Percentiles rank a stretch among this genome's conserved stretches.
These are phyloP conservation scores for Petrocephalus microphthalmus DNA, from an alignment of 2,113 vertebrate genomes.

Conservation along the genomic window DNA sequence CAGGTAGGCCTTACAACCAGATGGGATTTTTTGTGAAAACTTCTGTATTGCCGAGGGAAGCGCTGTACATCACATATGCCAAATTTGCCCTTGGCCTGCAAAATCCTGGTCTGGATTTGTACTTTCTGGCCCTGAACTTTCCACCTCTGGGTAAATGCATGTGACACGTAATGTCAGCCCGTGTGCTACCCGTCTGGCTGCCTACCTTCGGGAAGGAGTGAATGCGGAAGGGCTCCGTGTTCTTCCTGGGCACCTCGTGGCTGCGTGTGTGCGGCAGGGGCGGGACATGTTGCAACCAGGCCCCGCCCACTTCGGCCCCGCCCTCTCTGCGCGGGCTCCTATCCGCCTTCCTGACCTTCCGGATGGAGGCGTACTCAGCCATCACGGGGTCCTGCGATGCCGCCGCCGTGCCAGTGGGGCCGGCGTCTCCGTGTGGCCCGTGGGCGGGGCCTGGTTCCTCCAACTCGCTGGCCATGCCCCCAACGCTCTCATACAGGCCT, in stretches of 20 bases:
- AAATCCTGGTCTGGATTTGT: too few relatives aligned
- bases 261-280: neutral
- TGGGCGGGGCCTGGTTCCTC: constrained; percentile 38
- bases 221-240: constrained; percentile 18
- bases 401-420: neutral
- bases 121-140: too few relatives aligned
- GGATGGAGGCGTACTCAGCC: constrained; percentile 27
- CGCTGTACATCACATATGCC: neutral
- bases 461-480: constrained; percentile 32
- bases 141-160: neutral
- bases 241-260: neutral
- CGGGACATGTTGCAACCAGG: neutral
- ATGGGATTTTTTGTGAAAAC: neutral
- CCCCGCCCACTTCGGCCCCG: constrained; percentile 30
- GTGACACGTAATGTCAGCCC: neutral
- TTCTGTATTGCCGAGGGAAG: neutral
- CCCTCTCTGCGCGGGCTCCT: neutral
- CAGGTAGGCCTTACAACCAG: neutral
- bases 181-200: too few relatives aligned
- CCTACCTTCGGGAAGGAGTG: constrained; percentile 29
- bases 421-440: constrained; percentile 21
- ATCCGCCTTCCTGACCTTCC: constrained; percentile 25
- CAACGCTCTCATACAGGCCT: constrained; percentile 62
- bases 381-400: constrained; percentile 11
- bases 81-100: neutral